Evolutionary conservation across 23 tunicate genomes (phyloP).

Genomic region (Phallusia fumigata): DNA sequence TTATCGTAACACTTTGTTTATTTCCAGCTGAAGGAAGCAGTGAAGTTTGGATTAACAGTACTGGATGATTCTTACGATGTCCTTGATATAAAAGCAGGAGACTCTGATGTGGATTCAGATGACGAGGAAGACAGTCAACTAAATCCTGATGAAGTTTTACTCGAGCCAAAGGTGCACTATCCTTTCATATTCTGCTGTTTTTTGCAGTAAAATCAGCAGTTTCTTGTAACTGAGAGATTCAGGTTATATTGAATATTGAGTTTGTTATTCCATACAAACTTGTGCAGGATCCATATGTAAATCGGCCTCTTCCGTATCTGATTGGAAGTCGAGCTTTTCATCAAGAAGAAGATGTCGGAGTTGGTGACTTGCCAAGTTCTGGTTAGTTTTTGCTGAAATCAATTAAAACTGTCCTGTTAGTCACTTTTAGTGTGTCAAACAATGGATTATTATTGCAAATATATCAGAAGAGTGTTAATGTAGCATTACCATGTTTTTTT

Average conservation of each 20-base stretch:
- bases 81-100: constrained; percentile 64
- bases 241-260: too few species aligned
- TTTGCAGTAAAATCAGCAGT: too few species aligned
- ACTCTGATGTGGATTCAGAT: constrained; percentile 84
- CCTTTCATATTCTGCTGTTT: background rate
- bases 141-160: constrained; percentile 34
- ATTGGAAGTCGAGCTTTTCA: constrained; percentile 85
- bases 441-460: too few species aligned
- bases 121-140: constrained; percentile 45
- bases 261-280: background rate
- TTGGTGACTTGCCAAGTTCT: constrained; percentile 68
- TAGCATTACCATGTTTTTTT: too few species aligned
- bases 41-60: constrained; percentile 57
- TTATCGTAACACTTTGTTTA: too few species aligned
- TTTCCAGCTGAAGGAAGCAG: constrained; percentile 64
- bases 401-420: too few species aligned
- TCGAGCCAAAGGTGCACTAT: constrained; percentile 64
- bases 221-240: too few species aligned
- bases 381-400: too few species aligned
- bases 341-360: constrained; percentile 81
- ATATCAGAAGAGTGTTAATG: too few species aligned
- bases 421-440: too few species aligned
- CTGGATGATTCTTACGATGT: constrained; percentile 79
- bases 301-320: constrained; percentile 85
- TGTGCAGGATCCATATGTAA: constrained; percentile 82